Evolutionary conservation across 2,888 invertebrate genomes (phyloP).

Genomic region (Phyto melanocephala): DNA sequence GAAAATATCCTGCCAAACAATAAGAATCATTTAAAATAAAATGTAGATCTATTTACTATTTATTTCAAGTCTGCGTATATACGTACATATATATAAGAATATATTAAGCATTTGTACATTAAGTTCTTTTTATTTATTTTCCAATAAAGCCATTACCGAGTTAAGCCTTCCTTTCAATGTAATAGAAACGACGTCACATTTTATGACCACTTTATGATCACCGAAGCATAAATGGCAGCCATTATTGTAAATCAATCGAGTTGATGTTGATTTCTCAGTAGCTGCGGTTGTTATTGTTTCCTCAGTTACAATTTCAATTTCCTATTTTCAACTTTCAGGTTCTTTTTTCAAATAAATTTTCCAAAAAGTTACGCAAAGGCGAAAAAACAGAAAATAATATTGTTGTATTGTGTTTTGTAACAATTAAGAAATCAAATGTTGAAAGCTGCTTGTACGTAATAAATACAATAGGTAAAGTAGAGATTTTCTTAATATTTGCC

Average conservation of each 20-base stretch:
- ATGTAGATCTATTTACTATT: neutral
- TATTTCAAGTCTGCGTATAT: neutral
- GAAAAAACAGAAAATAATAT: neutral
- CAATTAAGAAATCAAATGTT: constrained; percentile 5
- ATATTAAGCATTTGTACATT: too few relatives aligned
- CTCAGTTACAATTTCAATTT: constrained; percentile 65
- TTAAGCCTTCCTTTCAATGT: neutral
- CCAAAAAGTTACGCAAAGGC: neutral
- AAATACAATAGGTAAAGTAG: neutral
- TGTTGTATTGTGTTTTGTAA: neutral
- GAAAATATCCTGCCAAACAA: neutral
- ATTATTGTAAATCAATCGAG: constrained; percentile 75
- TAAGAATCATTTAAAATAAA: constrained; percentile 17
- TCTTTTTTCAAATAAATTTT: neutral
- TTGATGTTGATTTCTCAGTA: constrained; percentile 62
- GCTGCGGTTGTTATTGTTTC: constrained; percentile 65
- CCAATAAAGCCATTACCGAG: constrained; percentile 26
- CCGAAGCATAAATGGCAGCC: constrained; percentile 65
- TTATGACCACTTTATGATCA: constrained; percentile 59
- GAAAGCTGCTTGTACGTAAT: neutral
- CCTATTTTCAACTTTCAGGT: constrained; percentile 23
- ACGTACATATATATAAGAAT: neutral
- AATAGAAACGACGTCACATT: constrained; percentile 10
- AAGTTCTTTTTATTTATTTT: neutral
- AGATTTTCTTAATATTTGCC: neutral